phyloP scores from a whole-genome alignment of 2,113 vertebrate species.

The Balaeniceps rex region DNA sequence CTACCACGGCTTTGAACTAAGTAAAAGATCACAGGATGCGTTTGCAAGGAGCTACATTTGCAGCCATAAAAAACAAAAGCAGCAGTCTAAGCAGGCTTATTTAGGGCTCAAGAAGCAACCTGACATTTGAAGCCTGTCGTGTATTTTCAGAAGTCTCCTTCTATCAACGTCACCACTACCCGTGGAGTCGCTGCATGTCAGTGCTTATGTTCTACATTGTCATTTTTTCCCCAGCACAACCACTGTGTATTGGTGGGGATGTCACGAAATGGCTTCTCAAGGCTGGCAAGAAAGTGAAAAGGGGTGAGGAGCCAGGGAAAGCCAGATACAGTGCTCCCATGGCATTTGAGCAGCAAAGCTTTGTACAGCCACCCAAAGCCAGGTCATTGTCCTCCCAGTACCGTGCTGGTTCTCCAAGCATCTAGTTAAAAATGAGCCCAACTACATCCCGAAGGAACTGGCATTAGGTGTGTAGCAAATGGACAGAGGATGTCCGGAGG shows the following conservation, averaged over 20 bases:
- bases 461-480: not conserved
- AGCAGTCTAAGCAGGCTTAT: not conserved
- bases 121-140: not conserved
- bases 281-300: not conserved
- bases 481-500: not conserved
- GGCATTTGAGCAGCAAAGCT: not conserved
- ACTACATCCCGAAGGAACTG: not conserved
- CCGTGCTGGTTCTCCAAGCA: not conserved
- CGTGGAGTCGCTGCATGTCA: accelerated
- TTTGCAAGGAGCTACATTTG: not conserved
- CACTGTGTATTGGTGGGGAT: not conserved
- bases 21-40: not conserved
- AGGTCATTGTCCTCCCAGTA: not conserved
- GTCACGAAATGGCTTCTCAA: not conserved
- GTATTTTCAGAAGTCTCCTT: constrained; percentile 6
- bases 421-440: not conserved
- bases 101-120: not conserved
- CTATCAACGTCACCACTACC: not conserved
- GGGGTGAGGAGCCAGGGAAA: not conserved
- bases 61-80: not conserved
- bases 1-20: not conserved
- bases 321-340: accelerated
- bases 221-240: not conserved
- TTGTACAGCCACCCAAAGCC: not conserved
- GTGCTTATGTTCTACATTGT: not conserved